These are phyloP conservation scores for Mythimna pallens DNA, from an alignment of 2,888 invertebrate genomes.

Conservation along the genomic window DNA sequence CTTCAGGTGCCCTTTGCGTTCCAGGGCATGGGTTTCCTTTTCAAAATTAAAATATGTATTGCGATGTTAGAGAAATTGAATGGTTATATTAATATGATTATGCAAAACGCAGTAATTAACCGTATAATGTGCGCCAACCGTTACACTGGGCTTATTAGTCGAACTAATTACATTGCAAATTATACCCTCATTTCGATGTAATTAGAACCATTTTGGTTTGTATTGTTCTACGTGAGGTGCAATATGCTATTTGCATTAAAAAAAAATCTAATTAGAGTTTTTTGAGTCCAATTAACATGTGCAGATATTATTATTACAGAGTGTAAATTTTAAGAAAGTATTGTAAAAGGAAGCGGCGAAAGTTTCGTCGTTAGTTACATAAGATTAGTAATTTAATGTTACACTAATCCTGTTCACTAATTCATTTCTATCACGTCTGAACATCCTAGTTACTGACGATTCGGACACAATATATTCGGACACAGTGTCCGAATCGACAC, in stretches of 20 bases:
- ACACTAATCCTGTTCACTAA: not conserved
- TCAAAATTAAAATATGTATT: conserved; percentile 1
- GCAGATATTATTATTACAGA: conserved; percentile 49
- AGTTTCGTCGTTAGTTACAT: conserved; percentile 26
- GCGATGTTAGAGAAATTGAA: conserved; percentile 58
- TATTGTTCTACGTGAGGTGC: conserved; percentile 33
- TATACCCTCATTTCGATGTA: conserved; percentile 13
- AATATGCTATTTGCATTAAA: conserved; percentile 62
- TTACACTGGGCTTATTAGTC: conserved; percentile 58
- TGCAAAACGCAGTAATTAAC: conserved; percentile 61
- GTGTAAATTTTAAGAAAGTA: conserved; percentile 60
- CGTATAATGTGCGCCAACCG: conserved; percentile 63
- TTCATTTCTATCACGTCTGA: not conserved
- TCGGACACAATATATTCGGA: no score
- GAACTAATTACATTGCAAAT: conserved; percentile 24
- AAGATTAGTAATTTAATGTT: conserved; percentile 17
- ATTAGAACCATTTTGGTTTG: conserved; percentile 34
- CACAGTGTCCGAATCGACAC: no score
- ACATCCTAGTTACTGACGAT: no score
- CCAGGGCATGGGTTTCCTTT: no score
- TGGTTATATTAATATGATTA: conserved; percentile 60
- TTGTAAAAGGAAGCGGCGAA: conserved; percentile 36
- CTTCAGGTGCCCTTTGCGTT: no score
- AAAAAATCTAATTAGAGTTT: conserved; percentile 60
- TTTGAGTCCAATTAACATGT: conserved; percentile 59